Evolutionary conservation across 2,888 invertebrate species (phyloP), one percentile per base, ranked within the genome.

Genomic region (Tridacna crocea): DNA sequence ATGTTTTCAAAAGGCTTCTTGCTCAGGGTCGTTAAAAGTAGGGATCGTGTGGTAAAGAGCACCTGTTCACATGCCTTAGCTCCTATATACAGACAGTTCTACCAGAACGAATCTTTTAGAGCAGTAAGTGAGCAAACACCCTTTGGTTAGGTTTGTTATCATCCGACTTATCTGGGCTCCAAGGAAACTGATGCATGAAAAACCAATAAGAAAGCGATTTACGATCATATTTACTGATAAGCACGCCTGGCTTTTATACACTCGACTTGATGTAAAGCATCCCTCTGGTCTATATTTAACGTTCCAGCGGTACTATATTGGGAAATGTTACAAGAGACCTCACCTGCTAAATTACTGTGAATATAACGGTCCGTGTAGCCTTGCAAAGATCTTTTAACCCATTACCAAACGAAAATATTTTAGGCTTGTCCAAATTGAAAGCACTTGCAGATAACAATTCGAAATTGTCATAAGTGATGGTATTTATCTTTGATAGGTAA

Each of bases 181-280:
- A 22, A 22, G 70, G 70, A n/a, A 70, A 70, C 70, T 51, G 51
- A 22, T 70, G 70, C 70, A 70, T 70, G 70, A 70, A 70, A 70
- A 70, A 51, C 70, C 51, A 70, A 70, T 70, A 48, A 36, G 51
- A 70, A 24, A n/a, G 22, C 48, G 70, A 70, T 70, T 70, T 70
- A 70, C 51, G 70, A 70, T 70, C 70, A 70, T 70, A 51, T 70
- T 51, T 51, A 51, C 70, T 70, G 70, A 70, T 70, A 70, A 70
- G 70, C 51, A 48, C 24, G 70, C 51, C 70, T 51, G 70, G 70
- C 51, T 51, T 68, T 68, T 46, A 46, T 68, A 65, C 27, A 68
- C 46, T 47, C 65, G 17, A 65, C 26, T 65, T 65, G 65, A 36
- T 36, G 65, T 65, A 65, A 65, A 65, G 27, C 26, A 26, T 36